phyloP scores from a whole-genome alignment of 1,140 invertebrate genomes.

The Drosophila sturtevanti region DNA sequence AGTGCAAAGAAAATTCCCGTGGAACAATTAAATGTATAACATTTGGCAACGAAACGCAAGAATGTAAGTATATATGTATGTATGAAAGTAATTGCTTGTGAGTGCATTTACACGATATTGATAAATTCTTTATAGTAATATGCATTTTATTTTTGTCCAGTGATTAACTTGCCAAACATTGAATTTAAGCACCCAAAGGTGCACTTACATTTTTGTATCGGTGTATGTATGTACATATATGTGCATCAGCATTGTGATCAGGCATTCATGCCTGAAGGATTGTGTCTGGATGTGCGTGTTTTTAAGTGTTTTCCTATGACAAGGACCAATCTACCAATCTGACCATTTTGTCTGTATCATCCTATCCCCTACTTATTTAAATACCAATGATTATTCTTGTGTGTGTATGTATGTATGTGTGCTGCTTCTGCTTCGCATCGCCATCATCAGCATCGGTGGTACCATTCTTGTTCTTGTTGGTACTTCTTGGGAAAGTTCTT shows the following conservation, averaged over 20 bases:
- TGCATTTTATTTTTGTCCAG: background rate
- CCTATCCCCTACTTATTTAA: background rate
- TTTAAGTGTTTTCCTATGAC: background rate
- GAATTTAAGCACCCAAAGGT: background rate
- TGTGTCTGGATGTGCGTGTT: background rate
- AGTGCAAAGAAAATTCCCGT: background rate
- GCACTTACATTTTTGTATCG: background rate
- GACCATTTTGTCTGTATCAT: constrained; percentile 3
- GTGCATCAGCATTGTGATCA: background rate
- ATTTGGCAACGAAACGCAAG: background rate
- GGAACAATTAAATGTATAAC: background rate
- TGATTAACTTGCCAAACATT: background rate
- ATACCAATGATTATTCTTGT: constrained; percentile 8
- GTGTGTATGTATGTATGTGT: constrained; percentile 1
- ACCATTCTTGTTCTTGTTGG: constrained; percentile 65
- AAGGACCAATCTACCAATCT: background rate
- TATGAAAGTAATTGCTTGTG: background rate
- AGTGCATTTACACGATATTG: background rate
- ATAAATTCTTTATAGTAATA: background rate
- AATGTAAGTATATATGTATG: background rate
- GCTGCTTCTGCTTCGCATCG: constrained; percentile 28
- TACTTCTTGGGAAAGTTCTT: constrained; percentile 68
- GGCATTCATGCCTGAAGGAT: background rate
- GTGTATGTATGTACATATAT: background rate
- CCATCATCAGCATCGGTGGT: constrained; percentile 47